Conservation (phyloP, 2,113 vertebrate species). For the Marcusenius ussheri region DNA sequence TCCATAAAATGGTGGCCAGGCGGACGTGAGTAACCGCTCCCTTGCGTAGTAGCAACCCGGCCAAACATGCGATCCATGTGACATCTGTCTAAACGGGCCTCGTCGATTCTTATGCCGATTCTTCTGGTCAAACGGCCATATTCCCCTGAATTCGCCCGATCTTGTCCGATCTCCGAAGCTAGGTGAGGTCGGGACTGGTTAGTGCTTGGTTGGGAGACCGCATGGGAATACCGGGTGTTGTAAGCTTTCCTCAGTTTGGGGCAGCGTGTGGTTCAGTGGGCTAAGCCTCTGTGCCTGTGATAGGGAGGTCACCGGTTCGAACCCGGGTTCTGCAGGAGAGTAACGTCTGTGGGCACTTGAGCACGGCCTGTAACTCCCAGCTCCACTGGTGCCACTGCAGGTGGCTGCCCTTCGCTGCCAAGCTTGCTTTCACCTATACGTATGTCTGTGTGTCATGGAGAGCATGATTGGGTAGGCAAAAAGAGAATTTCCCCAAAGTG, state of each 20-base stretch:
- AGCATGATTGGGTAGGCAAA: background rate
- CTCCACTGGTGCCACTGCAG: background rate
- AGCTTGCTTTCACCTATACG: background rate
- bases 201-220: background rate
- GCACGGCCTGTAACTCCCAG: background rate
- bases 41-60: background rate
- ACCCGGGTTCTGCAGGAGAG: background rate
- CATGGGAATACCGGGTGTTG: background rate
- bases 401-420: background rate
- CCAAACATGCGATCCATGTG: background rate
- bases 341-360: background rate
- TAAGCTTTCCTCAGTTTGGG: background rate
- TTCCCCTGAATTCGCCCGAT: background rate
- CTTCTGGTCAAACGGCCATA: background rate
- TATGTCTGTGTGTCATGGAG: background rate
- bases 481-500: background rate
- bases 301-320: background rate
- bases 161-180: background rate
- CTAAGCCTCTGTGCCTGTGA: background rate
- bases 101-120: background rate
- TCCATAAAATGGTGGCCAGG: slow-evolving; percentile 99
- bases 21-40: slow-evolving; percentile 73
- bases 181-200: background rate
- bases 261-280: background rate
- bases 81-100: background rate